phyloP scores from a whole-genome alignment of 2,113 vertebrate species.

The Hypomesus transpacificus region DNA sequence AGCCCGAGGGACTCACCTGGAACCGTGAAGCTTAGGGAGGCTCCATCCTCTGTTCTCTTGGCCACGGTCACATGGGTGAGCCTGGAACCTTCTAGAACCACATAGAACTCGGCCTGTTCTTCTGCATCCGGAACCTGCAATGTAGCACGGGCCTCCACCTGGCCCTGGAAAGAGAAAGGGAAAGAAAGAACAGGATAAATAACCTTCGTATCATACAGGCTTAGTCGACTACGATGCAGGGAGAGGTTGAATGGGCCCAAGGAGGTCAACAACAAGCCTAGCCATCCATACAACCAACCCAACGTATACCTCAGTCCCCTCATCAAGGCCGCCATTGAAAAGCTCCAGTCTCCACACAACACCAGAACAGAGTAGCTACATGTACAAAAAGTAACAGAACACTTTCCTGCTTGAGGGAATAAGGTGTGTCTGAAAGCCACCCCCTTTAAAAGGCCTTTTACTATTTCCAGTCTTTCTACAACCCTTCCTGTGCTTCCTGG shows the following conservation, averaged over 20 bases:
- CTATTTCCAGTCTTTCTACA: slow-evolving; percentile 30
- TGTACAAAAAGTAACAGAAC: neutral
- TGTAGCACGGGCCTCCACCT: slow-evolving; percentile 66
- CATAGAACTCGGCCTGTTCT: slow-evolving; percentile 75
- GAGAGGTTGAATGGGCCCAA: no score
- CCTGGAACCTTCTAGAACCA: slow-evolving; percentile 76
- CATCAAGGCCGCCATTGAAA: slow-evolving; percentile 1
- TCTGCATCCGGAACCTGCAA: slow-evolving; percentile 67
- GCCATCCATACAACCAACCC: neutral
- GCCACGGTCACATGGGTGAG: slow-evolving; percentile 75
- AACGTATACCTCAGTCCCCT: neutral
- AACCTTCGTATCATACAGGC: no score
- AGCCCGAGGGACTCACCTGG: slow-evolving; percentile 70
- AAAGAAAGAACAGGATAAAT: no score
- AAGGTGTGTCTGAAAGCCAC: slow-evolving; percentile 27
- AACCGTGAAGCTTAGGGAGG: slow-evolving; percentile 66
- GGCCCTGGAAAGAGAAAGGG: slow-evolving; percentile 66
- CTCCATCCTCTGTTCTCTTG: slow-evolving; percentile 56
- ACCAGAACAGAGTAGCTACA: neutral
- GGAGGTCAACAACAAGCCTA: no score
- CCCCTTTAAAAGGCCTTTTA: slow-evolving; percentile 18
- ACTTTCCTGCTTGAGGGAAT: neutral
- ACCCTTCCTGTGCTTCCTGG: slow-evolving; percentile 36
- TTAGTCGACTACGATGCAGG: no score
- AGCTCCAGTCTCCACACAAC: neutral